phyloP scores from a whole-genome alignment of 2,113 vertebrate species.

The Lathamus discolor region DNA sequence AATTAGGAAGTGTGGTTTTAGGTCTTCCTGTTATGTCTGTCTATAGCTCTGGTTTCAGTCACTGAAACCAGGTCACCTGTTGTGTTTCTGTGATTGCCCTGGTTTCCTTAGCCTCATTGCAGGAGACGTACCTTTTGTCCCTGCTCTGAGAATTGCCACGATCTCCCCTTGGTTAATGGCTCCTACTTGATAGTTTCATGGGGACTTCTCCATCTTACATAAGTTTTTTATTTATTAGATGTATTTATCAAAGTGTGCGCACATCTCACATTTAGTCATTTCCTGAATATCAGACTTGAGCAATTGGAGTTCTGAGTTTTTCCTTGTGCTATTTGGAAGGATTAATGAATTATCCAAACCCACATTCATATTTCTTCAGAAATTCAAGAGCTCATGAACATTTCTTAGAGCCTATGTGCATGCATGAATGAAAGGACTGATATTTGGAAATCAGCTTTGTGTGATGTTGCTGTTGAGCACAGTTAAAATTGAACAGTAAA shows the following conservation, averaged over 20 bases:
- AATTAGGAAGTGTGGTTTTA: neutral
- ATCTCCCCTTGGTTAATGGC: neutral
- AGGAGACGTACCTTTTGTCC: neutral
- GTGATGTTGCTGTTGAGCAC: neutral
- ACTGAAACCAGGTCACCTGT: neutral
- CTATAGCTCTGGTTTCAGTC: neutral
- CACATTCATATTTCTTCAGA: neutral
- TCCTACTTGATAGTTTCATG: neutral
- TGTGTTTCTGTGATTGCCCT: neutral
- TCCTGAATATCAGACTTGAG: neutral
- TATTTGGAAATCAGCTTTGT: neutral
- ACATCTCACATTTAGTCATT: neutral
- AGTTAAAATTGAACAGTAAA: neutral
- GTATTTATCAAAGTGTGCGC: neutral
- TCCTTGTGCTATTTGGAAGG: neutral
- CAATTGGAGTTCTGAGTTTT: neutral
- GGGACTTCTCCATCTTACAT: neutral
- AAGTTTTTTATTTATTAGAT: neutral
- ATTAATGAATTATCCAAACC: neutral
- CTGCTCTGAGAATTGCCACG: rapidly evolving
- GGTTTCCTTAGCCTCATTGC: neutral
- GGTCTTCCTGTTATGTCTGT: neutral
- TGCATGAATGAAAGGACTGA: neutral
- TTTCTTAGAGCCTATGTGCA: neutral
- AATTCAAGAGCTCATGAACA: neutral